Conservation (phyloP, 1,140 invertebrate genomes). For the Trypoxylus dichotomus region DNA sequence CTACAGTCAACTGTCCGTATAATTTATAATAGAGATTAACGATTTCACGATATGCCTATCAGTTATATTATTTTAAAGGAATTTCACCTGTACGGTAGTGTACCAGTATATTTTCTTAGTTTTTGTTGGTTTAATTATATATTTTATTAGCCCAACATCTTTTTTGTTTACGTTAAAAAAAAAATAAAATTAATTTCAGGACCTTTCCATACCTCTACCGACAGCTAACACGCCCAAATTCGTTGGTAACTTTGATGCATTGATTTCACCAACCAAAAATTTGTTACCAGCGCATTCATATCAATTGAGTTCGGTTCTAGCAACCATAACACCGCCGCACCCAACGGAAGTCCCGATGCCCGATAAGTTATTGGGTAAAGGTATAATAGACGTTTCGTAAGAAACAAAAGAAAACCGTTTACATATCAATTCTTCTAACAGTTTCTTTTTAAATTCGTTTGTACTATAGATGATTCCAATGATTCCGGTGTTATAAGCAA, state of each 20-base stretch:
- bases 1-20: too few relatives aligned
- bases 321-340: conserved; percentile 40
- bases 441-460: conserved; percentile 24
- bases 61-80: too few relatives aligned
- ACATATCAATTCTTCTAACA: not conserved
- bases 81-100: too few relatives aligned
- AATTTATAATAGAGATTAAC: too few relatives aligned
- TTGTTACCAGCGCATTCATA: conserved; percentile 39
- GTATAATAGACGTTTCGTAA: conserved; percentile 30
- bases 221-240: conserved; percentile 42
- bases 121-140: too few relatives aligned
- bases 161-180: not conserved
- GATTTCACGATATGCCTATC: too few relatives aligned
- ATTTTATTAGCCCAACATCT: too few relatives aligned
- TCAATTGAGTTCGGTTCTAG: conserved; percentile 37
- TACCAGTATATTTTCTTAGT: too few relatives aligned
- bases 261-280: conserved; percentile 47
- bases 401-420: too few relatives aligned
- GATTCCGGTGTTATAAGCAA: conserved; percentile 49
- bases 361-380: conserved; percentile 46
- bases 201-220: conserved; percentile 45
- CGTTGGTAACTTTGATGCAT: conserved; percentile 38
- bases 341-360: conserved; percentile 48
- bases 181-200: conserved; percentile 39
- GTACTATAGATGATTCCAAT: conserved; percentile 45